Evolutionary conservation across 2,888 invertebrate species (phyloP), one percentile per base, ranked within the genome.

Genomic region (Andricus curvator): DNA sequence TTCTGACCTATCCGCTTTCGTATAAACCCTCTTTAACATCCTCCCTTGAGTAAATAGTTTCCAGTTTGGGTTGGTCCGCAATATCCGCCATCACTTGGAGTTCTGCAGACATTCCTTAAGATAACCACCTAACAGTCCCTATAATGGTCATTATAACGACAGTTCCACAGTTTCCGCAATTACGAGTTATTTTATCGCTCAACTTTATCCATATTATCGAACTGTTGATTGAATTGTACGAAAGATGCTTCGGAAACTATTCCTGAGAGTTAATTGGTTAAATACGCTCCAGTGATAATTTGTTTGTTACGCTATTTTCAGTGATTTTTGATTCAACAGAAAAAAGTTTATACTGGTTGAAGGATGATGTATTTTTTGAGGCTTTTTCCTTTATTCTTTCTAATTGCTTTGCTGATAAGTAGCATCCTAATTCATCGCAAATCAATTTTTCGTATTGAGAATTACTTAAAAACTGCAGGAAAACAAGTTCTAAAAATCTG

Each of bases 21-120:
- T 89, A 87, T 86, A 88, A 86, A 87, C 86, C 84, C 82, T 85
- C 88, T 85, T 88, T 88, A 89, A 89, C 88, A 89, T 89, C 87
- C 86, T 86, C 88, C 89, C 88, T 82, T 87, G 88, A 86, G 89
- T 89, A 90, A 90, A 90, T 89, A 89, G 89, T 89, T 89, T 87
- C 86, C 85, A 88, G 87, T 88, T 89, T 88, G 79, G 78, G 81
- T 81, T 85, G 85, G 85, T 85, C 83, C 82, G 80, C 79, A 81
- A 85, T 82, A 82, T 77, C 79, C 79, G 77, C 15, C 48, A 48
- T 48, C 17, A 48, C 15, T 82, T 83, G 81, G 80, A 81, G 80
- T 81, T 80, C 51, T 51, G 41, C 77, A 29, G 82, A 80, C 85
- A 82, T 56, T 74, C 51, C 74, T 56, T 74, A 74, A 74, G 56